phyloP scores from a whole-genome alignment of 2,888 invertebrate species.

The Sarcophaga carnaria region DNA sequence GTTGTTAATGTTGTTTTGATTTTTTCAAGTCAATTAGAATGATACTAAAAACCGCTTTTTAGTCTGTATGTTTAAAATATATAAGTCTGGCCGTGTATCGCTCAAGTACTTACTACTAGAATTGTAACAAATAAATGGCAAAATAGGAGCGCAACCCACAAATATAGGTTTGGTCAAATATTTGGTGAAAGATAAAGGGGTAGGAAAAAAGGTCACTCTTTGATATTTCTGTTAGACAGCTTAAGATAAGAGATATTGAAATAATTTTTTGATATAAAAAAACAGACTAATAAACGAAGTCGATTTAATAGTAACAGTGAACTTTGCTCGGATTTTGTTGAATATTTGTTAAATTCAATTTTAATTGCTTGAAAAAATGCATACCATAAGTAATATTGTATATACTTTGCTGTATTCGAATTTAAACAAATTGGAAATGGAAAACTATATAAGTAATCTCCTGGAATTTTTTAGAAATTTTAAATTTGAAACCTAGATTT shows the following conservation, averaged over 20 bases:
- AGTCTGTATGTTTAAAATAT: neutral
- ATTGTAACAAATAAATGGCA: neutral
- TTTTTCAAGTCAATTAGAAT: constrained; percentile 65
- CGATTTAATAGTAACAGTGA: neutral
- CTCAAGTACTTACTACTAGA: neutral
- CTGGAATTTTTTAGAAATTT: no score
- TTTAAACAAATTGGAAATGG: no score
- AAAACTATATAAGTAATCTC: no score
- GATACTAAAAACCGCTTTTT: constrained; percentile 47
- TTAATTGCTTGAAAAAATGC: neutral
- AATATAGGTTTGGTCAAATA: constrained; percentile 49
- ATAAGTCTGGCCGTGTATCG: constrained; percentile 1
- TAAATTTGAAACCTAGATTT: no score
- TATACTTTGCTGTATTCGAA: no score
- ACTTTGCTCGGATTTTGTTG: neutral
- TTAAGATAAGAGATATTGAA: constrained; percentile 16
- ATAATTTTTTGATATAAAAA: neutral
- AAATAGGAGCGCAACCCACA: constrained; percentile 11
- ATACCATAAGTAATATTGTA: neutral
- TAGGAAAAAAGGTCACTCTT: constrained; percentile 41
- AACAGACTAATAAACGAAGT: neutral
- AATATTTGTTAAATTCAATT: neutral
- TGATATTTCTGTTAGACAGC: constrained; percentile 44
- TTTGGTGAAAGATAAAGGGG: constrained; percentile 46
- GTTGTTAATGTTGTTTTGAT: constrained; percentile 44